A percentile compares a stretch with the other conserved stretches of the same genome.
Evolutionary conservation across 2,888 invertebrate species (phyloP).

Genomic region (Pimpla rufipes): DNA sequence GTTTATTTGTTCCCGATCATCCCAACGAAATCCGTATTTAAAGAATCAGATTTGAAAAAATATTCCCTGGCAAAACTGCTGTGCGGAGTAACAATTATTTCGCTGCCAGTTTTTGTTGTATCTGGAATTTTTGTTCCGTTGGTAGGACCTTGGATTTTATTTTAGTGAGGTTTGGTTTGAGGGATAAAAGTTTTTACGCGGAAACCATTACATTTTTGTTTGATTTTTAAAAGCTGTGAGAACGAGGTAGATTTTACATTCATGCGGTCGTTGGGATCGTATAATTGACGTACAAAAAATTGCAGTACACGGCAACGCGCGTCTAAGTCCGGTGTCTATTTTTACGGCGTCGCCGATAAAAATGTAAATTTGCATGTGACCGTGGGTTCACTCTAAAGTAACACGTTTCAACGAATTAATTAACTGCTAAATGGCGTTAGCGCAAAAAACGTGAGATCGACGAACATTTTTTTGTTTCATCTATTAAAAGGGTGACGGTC

Average conservation of each 20-base stretch:
- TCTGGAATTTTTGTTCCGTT: neutral
- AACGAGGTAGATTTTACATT: neutral
- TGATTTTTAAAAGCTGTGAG: neutral
- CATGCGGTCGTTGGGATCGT: neutral
- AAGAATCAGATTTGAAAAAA: no score
- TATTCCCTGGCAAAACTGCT: no score
- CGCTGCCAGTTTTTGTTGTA: neutral
- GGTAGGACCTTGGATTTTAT: no score
- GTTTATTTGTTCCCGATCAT: neutral
- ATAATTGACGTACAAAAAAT: neutral
- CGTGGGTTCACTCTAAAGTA: neutral
- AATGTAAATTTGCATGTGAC: neutral
- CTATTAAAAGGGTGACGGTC: no score
- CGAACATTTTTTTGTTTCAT: neutral
- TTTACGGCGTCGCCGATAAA: neutral
- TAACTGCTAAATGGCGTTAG: neutral
- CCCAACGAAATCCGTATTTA: no score
- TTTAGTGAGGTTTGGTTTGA: neutral
- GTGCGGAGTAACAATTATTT: no score
- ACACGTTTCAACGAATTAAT: neutral
- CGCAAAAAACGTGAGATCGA: neutral
- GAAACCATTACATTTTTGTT: neutral
- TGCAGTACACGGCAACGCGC: neutral
- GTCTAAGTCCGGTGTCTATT: neutral
- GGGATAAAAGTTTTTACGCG: neutral